A percentile compares a stretch with the other conserved stretches of the same genome.
Conservation (phyloP, 2,797 vertebrate species). For the Anas georgica region DNA sequence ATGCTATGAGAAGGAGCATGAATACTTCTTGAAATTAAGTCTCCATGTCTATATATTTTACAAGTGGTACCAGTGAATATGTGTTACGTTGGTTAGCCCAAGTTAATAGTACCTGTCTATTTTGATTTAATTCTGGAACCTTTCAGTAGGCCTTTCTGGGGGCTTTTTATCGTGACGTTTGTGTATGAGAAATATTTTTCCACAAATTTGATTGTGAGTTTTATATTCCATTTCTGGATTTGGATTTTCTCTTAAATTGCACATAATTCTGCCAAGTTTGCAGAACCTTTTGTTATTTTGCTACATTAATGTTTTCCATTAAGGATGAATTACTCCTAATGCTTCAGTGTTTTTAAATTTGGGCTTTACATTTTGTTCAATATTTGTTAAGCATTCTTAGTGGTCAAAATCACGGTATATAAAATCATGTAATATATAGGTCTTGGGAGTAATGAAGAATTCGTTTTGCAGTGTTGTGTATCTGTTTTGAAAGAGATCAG, state of each 20-base stretch:
- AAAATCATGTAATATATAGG: neutral
- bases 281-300: neutral
- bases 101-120: neutral
- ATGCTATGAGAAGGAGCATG: neutral
- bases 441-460: neutral
- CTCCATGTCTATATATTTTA: neutral
- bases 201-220: neutral
- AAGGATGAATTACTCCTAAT: neutral
- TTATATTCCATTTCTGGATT: neutral
- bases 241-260: neutral
- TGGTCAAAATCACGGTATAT: neutral
- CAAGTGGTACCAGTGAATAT: neutral
- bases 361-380: neutral
- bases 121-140: neutral
- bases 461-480: neutral
- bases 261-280: neutral
- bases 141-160: neutral
- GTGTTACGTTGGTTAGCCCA: neutral
- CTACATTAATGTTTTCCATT: neutral
- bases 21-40: neutral
- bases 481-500: neutral
- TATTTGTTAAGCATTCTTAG: neutral
- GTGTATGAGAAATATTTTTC: neutral
- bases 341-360: neutral
- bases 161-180: neutral